Evolutionary conservation across 2,888 invertebrate species (phyloP).

Genomic region (Pandemis heparana): DNA sequence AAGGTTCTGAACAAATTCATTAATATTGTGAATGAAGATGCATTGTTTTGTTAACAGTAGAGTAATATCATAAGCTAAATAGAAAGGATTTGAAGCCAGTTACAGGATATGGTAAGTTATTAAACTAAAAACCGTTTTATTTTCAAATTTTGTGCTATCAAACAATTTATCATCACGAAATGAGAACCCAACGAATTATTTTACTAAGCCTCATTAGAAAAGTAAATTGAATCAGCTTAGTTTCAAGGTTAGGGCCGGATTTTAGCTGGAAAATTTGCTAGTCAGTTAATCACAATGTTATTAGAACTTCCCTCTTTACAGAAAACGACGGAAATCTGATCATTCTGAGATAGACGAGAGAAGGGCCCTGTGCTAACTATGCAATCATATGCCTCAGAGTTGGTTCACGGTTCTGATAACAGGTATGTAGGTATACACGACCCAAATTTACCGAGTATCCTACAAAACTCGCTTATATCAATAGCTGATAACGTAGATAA

Average conservation of each 20-base stretch:
- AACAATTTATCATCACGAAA: neutral
- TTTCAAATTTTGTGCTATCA: neutral
- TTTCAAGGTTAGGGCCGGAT: neutral
- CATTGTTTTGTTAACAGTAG: neutral
- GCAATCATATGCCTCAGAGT: slow-evolving; percentile 40
- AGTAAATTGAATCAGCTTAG: slow-evolving; percentile 3
- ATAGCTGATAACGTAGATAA: slow-evolving; percentile 80
- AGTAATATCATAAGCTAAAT: neutral
- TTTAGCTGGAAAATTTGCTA: neutral
- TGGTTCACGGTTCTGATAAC: slow-evolving; percentile 51
- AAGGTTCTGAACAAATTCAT: slow-evolving; percentile 22
- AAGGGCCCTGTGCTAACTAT: slow-evolving; percentile 26
- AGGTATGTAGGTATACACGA: slow-evolving; percentile 65
- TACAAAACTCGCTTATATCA: slow-evolving; percentile 73
- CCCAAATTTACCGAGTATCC: slow-evolving; percentile 73
- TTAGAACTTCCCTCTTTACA: slow-evolving; percentile 17
- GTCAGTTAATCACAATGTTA: slow-evolving; percentile 17
- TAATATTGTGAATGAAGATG: slow-evolving; percentile 29
- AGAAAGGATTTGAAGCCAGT: neutral
- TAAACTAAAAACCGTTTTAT: neutral
- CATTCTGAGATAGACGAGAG: neutral
- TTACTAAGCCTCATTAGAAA: neutral
- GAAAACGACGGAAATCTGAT: neutral
- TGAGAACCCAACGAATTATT: neutral
- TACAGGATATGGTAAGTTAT: neutral